Evolutionary conservation across 2,113 vertebrate species (phyloP).

Genomic region (Burhinus oedicnemus): DNA sequence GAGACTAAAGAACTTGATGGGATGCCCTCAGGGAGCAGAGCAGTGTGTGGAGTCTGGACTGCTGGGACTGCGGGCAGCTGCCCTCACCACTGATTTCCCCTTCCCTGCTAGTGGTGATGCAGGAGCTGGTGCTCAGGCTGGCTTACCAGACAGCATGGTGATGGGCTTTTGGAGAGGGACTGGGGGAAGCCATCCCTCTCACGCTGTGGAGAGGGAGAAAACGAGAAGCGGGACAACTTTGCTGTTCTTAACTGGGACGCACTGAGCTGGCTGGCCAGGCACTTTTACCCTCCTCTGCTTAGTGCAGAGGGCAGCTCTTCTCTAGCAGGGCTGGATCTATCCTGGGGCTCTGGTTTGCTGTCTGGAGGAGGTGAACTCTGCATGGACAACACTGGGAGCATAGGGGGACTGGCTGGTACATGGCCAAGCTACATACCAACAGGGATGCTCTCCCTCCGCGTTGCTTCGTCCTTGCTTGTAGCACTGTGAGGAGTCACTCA

Average conservation of each 20-base stretch:
- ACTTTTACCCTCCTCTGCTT: neutral
- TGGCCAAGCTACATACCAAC: neutral
- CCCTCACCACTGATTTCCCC: neutral
- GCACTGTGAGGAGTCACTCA: fast-evolving
- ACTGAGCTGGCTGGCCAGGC: neutral
- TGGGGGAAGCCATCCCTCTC: neutral
- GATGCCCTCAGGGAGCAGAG: neutral
- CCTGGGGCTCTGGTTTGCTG: neutral
- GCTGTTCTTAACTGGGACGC: neutral
- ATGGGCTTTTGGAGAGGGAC: neutral
- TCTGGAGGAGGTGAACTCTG: neutral
- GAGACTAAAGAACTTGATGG: neutral
- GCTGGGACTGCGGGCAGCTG: neutral
- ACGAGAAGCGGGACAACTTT: fast-evolving
- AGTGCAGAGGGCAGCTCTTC: neutral
- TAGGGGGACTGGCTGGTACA: neutral
- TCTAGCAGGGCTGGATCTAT: neutral
- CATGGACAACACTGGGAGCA: fast-evolving
- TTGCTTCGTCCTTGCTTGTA: neutral
- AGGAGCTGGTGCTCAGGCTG: neutral
- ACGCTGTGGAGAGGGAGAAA: neutral
- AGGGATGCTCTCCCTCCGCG: fast-evolving
- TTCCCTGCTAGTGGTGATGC: neutral
- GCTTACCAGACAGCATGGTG: neutral
- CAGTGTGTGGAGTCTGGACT: neutral